Percentiles rank a stretch among this genome's conserved stretches.
These are phyloP conservation scores for Orthonevra nobilis DNA, from an alignment of 2,888 invertebrate genomes.

Conservation along the genomic window DNA sequence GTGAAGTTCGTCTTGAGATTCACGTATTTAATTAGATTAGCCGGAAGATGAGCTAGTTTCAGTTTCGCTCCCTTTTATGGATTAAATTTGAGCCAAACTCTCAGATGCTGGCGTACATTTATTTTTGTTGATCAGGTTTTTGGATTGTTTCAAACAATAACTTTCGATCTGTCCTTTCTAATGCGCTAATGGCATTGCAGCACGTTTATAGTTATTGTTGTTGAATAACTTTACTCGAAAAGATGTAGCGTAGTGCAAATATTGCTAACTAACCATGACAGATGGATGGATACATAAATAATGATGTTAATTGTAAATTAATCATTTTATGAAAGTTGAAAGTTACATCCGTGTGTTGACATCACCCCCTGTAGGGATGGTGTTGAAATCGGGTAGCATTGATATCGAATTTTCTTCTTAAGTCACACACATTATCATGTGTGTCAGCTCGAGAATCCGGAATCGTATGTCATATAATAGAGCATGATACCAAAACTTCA, in stretches of 20 bases:
- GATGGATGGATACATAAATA: background rate
- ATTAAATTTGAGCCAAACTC: too few relatives aligned
- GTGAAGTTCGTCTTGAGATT: conserved; percentile 26
- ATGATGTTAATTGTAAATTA: background rate
- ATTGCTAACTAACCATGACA: conserved; percentile 16
- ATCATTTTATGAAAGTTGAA: conserved; percentile 19
- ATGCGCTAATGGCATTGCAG: conserved; percentile 9
- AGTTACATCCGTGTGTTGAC: background rate
- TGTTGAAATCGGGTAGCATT: background rate
- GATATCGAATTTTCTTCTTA: background rate
- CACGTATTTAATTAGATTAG: conserved; percentile 41
- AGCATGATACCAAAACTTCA: too few relatives aligned
- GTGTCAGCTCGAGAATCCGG: too few relatives aligned
- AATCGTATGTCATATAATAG: too few relatives aligned
- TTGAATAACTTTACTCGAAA: conserved; percentile 21
- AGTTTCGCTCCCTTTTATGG: conserved; percentile 31
- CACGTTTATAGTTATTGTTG: background rate
- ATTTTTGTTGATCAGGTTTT: conserved; percentile 29
- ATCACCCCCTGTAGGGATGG: background rate
- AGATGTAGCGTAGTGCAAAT: conserved; percentile 22
- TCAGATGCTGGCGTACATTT: too few relatives aligned
- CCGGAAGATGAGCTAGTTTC: conserved; percentile 27
- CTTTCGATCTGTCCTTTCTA: conserved; percentile 21
- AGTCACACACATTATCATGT: too few relatives aligned
- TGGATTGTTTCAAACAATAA: conserved; percentile 28